A percentile compares a stretch with the other conserved stretches of the same genome.
phyloP scores from a whole-genome alignment of 2,888 invertebrate genomes.

The Aporophyla nigra region DNA sequence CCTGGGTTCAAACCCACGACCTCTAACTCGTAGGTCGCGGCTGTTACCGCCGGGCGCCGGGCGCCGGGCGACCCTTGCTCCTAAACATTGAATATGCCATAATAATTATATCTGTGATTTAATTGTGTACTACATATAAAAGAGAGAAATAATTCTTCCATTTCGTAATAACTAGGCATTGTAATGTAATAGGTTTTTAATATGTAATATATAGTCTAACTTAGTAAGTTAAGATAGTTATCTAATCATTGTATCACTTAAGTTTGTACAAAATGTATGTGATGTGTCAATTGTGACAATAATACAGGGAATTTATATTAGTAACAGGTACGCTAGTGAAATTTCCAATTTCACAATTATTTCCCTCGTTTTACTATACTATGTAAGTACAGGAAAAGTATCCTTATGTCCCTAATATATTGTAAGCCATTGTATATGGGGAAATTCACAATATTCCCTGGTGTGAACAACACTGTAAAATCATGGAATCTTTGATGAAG shows the following conservation, averaged over 20 bases:
- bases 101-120: background rate
- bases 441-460: background rate
- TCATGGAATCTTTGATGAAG: background rate
- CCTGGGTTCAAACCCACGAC: too few species aligned
- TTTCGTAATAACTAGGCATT: background rate
- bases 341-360: constrained; percentile 6
- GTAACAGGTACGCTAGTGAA: background rate
- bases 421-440: background rate
- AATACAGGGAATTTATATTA: background rate
- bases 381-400: constrained; percentile 5
- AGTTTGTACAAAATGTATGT: background rate
- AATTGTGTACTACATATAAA: background rate
- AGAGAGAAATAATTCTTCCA: background rate
- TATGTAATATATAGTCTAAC: constrained; percentile 1
- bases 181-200: background rate
- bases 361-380: background rate
- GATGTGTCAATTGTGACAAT: background rate
- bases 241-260: background rate
- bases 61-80: too few species aligned
- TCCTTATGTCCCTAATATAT: background rate
- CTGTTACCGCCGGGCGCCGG: too few species aligned
- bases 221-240: background rate
- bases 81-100: background rate
- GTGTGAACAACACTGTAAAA: background rate
- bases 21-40: too few species aligned